phyloP scores from a whole-genome alignment of 92 coral and sea anemone species.

The Zoanthus sansibaricus region DNA sequence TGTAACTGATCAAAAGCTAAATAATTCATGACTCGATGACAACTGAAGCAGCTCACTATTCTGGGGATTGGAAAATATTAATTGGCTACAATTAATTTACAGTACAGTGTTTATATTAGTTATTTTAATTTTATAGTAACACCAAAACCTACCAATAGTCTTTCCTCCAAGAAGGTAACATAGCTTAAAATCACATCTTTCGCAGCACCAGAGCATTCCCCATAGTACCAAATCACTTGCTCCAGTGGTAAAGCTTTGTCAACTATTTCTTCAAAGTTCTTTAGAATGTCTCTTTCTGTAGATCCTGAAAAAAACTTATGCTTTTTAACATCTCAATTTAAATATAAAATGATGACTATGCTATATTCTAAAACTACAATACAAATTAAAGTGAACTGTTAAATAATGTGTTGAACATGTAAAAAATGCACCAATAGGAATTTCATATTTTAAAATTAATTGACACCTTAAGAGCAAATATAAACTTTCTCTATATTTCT shows the following conservation, averaged over 20 bases:
- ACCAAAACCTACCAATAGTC: conserved; percentile 41
- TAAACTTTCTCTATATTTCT: no score
- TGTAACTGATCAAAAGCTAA: background rate
- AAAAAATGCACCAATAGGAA: no score
- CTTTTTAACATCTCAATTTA: conserved; percentile 5
- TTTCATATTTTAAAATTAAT: no score
- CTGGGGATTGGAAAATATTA: background rate
- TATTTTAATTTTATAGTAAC: background rate
- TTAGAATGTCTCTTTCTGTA: conserved; percentile 63
- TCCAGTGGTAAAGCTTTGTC: conserved; percentile 58
- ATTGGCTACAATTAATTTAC: background rate
- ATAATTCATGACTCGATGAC: background rate
- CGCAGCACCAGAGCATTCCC: conserved; percentile 49
- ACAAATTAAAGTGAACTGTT: background rate
- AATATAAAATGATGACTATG: background rate
- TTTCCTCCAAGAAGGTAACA: conserved; percentile 68
- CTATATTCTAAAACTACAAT: background rate
- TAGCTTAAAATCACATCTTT: conserved; percentile 53
- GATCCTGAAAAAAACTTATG: conserved; percentile 49
- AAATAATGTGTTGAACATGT: background rate
- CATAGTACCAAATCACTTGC: conserved; percentile 45
- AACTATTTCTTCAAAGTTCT: conserved; percentile 57
- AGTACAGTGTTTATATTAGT: background rate
- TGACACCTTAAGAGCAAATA: no score
- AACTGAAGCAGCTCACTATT: background rate